Percentiles rank a stretch among this genome's conserved stretches.
These are phyloP conservation scores for Poeciliopsis turrubarensis DNA, from an alignment of 2,113 vertebrate genomes.

Conservation along the genomic window DNA sequence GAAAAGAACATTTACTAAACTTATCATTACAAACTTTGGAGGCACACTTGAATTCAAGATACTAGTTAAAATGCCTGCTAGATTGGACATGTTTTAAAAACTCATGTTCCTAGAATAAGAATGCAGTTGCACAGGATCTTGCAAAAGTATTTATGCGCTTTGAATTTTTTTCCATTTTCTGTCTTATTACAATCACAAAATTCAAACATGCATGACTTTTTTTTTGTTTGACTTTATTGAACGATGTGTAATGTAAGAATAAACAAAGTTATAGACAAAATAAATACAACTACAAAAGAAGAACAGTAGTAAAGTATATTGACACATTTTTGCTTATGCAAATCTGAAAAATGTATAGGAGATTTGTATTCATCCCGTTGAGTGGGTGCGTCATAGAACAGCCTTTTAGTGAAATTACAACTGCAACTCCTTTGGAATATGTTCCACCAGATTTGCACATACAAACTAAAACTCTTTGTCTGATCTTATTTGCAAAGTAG, in stretches of 20 bases:
- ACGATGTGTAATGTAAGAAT: too few species aligned
- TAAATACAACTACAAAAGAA: too few species aligned
- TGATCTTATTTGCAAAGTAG: too few species aligned
- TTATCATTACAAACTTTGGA: conserved; percentile 27
- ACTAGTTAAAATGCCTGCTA: neutral
- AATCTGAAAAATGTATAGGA: neutral
- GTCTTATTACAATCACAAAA: neutral
- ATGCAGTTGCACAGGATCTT: neutral
- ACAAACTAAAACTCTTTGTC: neutral
- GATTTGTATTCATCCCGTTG: neutral
- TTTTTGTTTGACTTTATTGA: too few species aligned
- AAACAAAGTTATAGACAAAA: too few species aligned
- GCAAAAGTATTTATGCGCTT: neutral
- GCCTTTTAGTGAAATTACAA: neutral
- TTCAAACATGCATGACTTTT: neutral
- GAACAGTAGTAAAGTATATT: too few species aligned
- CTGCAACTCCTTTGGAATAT: neutral
- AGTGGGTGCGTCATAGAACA: neutral
- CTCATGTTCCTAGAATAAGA: neutral
- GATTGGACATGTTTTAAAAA: neutral
- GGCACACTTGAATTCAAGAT: conserved; percentile 1
- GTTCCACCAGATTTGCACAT: neutral
- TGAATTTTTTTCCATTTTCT: neutral
- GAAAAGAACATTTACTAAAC: conserved; percentile 30
- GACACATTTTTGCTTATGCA: neutral